A percentile compares a stretch with the other conserved stretches of the same genome.
Evolutionary conservation across 1,140 invertebrate species (phyloP).

Genomic region (Cecropterus lyciades): DNA sequence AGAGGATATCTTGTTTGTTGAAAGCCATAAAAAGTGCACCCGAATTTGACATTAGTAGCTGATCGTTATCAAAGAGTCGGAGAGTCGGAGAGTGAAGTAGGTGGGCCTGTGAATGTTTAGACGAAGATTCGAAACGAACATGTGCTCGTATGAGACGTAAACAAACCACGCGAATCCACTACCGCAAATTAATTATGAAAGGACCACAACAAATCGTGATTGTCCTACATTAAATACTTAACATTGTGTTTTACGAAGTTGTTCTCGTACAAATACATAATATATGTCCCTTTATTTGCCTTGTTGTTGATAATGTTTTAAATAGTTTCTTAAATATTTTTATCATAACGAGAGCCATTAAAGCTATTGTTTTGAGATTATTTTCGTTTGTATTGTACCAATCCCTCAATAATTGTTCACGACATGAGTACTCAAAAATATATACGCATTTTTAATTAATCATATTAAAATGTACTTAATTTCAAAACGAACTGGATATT

Average conservation of each 20-base stretch:
- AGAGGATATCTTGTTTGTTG: background rate
- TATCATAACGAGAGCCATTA: too few species aligned
- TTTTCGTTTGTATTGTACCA: too few species aligned
- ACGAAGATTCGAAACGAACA: slow-evolving; percentile 40
- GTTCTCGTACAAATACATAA: background rate
- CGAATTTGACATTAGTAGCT: background rate
- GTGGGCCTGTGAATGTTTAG: slow-evolving; percentile 36
- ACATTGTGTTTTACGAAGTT: background rate
- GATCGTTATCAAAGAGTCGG: slow-evolving; percentile 7
- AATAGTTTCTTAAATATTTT: background rate
- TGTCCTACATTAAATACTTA: slow-evolving; percentile 18
- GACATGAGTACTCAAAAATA: too few species aligned
- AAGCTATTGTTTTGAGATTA: too few species aligned
- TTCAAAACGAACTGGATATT: background rate
- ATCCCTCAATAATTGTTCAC: too few species aligned
- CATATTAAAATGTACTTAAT: too few species aligned
- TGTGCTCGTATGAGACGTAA: slow-evolving; percentile 45
- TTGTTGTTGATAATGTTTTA: background rate
- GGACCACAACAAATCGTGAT: slow-evolving; percentile 36
- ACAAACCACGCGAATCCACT: slow-evolving; percentile 44
- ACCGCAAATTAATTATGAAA: slow-evolving; percentile 35
- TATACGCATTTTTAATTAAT: too few species aligned
- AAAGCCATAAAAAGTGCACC: background rate
- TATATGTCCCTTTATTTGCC: background rate
- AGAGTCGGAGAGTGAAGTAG: background rate